These are phyloP conservation scores for Clanis bilineata DNA, from an alignment of 2,888 invertebrate genomes.

Conservation along the genomic window DNA sequence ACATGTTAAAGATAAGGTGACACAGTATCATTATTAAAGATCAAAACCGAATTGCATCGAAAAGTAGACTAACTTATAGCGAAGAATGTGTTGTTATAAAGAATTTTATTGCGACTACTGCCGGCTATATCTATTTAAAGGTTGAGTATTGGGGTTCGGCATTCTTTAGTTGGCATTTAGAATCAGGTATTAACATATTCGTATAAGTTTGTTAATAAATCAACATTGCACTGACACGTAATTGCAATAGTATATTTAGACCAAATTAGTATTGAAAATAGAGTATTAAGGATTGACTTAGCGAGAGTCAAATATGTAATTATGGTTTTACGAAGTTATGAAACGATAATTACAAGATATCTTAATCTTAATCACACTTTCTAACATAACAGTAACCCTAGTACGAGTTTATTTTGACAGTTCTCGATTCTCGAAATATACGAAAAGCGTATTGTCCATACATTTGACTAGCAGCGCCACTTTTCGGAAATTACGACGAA, in stretches of 20 bases:
- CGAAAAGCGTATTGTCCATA: too few species aligned
- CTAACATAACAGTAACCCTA: too few species aligned
- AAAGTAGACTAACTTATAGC: background rate
- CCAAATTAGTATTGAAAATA: background rate
- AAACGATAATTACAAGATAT: too few species aligned
- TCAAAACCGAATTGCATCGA: background rate
- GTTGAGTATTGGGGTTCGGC: background rate
- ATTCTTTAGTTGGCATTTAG: constrained; percentile 1
- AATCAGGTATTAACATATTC: background rate
- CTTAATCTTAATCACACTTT: too few species aligned
- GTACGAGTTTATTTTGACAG: too few species aligned
- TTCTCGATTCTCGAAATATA: too few species aligned
- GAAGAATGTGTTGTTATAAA: background rate
- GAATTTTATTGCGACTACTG: background rate
- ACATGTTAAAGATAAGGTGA: background rate
- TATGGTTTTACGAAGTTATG: too few species aligned
- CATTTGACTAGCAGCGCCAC: too few species aligned
- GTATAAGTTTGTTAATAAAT: background rate
- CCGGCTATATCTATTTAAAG: background rate
- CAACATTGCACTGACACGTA: background rate
- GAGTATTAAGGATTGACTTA: too few species aligned
- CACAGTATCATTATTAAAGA: background rate
- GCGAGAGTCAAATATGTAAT: too few species aligned
- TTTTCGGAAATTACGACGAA: too few species aligned
- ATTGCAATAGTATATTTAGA: background rate